Evolutionary conservation across 2,888 invertebrate species (phyloP).

Genomic region (Cremastinae sp.): DNA sequence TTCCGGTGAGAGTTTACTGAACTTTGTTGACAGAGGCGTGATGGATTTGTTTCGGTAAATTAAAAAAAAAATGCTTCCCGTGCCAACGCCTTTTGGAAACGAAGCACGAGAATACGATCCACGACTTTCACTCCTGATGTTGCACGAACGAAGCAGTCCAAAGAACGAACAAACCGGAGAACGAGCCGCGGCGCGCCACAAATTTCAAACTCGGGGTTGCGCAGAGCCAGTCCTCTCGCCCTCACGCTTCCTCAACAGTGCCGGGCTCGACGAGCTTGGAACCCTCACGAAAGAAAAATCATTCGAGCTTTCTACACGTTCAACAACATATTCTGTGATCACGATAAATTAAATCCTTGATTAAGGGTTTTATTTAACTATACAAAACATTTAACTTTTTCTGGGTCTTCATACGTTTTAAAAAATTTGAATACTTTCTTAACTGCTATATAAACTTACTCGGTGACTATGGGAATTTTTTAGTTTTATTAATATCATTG

Average conservation of each 20-base stretch:
- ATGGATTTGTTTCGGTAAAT: too few species aligned
- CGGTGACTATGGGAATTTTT: too few species aligned
- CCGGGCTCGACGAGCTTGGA: conserved; percentile 30
- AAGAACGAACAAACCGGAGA: conserved; percentile 52
- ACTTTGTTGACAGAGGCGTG: too few species aligned
- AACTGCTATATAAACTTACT: too few species aligned
- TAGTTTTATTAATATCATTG: too few species aligned
- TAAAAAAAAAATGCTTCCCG: neutral
- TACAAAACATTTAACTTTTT: too few species aligned
- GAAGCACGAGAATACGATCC: conserved; percentile 58
- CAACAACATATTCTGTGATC: neutral
- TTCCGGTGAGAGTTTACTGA: too few species aligned
- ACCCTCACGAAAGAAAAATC: conserved; percentile 39
- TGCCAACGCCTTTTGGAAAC: conserved; percentile 62
- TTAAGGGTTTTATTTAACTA: too few species aligned
- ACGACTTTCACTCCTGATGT: conserved; percentile 75
- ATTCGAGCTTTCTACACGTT: neutral
- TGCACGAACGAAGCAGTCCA: conserved; percentile 62
- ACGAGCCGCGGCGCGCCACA: conserved; percentile 72
- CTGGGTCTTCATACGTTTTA: too few species aligned
- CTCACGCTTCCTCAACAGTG: conserved; percentile 58
- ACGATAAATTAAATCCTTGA: too few species aligned
- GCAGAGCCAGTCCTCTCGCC: conserved; percentile 61
- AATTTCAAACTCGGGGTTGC: conserved; percentile 76
- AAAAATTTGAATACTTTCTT: too few species aligned